Conservation (phyloP, 1,140 invertebrate species). For the Hermetia illucens region DNA sequence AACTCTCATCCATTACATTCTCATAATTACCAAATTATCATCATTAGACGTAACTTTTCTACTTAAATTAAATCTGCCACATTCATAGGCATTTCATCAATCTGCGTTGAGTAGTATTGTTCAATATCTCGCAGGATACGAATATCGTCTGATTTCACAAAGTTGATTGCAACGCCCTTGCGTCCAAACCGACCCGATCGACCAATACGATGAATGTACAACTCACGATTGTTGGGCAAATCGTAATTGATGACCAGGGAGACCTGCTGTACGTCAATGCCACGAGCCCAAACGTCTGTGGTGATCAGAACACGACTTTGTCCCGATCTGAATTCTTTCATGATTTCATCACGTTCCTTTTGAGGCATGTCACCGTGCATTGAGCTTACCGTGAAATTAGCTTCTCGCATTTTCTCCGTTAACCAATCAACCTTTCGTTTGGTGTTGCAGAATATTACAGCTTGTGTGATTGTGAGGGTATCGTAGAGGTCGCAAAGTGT, state of each 20-base stretch:
- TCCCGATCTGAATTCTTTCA: slow-evolving; percentile 97
- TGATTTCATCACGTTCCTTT: slow-evolving; percentile 96
- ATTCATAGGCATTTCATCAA: slow-evolving; percentile 99
- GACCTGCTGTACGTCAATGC: slow-evolving; percentile 95
- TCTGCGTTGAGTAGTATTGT: slow-evolving; percentile 99
- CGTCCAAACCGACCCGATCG: slow-evolving; percentile 93
- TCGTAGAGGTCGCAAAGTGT: slow-evolving; percentile 98
- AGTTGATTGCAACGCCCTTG: slow-evolving; percentile 99
- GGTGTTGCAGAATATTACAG: slow-evolving; percentile 99
- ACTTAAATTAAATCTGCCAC: slow-evolving; percentile 67
- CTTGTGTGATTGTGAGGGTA: slow-evolving; percentile 96
- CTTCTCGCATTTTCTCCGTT: slow-evolving; percentile 95
- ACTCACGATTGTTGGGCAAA: slow-evolving; percentile 96
- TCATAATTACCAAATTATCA: too few relatives aligned
- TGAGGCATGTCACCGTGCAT: slow-evolving; percentile 99
- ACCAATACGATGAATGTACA: slow-evolving; percentile 99
- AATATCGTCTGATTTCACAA: slow-evolving; percentile 99
- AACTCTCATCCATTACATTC: too few relatives aligned
- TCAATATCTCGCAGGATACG: slow-evolving; percentile 98
- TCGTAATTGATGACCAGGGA: slow-evolving; percentile 99
- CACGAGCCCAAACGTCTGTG: slow-evolving; percentile 98
- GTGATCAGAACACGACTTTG: slow-evolving; percentile 95
- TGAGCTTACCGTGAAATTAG: slow-evolving; percentile 97
- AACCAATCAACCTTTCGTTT: slow-evolving; percentile 98
- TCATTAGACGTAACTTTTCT: too few relatives aligned